phyloP scores from a whole-genome alignment of 2,888 invertebrate species.

The Drosophila hawaiiensis region DNA sequence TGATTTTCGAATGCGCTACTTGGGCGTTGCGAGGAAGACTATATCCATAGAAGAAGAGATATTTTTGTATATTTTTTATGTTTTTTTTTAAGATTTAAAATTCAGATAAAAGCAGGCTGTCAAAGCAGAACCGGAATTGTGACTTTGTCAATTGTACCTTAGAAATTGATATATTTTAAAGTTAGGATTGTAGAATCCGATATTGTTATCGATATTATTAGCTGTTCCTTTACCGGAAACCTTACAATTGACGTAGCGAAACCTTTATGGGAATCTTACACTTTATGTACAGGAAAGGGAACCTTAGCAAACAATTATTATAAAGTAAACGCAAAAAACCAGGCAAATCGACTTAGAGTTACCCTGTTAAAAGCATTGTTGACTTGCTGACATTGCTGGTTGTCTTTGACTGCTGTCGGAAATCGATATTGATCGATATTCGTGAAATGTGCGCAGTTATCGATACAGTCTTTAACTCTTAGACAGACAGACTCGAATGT shows the following conservation, averaged over 20 bases:
- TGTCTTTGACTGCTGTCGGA: background rate
- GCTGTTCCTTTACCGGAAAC: background rate
- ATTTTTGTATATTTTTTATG: background rate
- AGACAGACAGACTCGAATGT: background rate
- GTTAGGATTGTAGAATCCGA: background rate
- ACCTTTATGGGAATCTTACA: background rate
- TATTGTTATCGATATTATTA: background rate
- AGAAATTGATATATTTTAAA: background rate
- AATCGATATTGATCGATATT: background rate
- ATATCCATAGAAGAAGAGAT: background rate
- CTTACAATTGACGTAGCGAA: background rate
- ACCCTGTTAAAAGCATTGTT: background rate
- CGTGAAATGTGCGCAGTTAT: background rate
- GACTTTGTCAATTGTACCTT: background rate
- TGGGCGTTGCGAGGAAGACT: background rate
- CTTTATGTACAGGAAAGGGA: background rate
- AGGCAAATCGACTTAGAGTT: background rate
- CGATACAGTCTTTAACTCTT: background rate
- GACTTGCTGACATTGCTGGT: background rate
- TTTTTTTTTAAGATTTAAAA: background rate
- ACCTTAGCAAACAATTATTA: background rate
- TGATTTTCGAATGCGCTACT: constrained; percentile 28
- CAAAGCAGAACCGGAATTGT: too few species aligned
- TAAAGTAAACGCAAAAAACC: background rate
- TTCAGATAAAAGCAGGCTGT: background rate